A percentile compares a stretch with the other conserved stretches of the same genome.
Evolutionary conservation across 2,113 vertebrate genomes (phyloP).

Genomic region (Grammomys dolichurus): DNA sequence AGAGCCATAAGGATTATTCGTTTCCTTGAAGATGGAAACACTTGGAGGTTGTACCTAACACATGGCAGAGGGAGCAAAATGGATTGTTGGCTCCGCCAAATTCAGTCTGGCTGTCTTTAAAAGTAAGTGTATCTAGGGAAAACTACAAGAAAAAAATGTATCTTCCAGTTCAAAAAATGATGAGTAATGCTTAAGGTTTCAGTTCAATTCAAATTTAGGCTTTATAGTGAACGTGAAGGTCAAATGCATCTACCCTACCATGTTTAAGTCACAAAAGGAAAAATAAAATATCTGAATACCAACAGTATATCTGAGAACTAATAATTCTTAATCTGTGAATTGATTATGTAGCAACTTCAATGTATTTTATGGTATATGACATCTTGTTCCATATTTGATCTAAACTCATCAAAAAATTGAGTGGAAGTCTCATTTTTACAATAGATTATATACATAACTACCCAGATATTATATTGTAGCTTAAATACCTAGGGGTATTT

Average conservation of each 20-base stretch:
- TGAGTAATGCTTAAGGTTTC: accelerated
- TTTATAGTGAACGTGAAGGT: not conserved
- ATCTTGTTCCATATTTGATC: not conserved
- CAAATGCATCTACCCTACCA: not conserved
- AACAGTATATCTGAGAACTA: not conserved
- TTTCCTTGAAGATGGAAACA: not conserved
- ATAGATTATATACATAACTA: accelerated
- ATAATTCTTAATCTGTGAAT: not conserved
- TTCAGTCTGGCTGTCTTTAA: not conserved
- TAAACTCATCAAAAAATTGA: not conserved
- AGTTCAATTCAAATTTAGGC: not conserved
- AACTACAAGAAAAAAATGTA: not conserved
- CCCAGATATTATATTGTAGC: accelerated
- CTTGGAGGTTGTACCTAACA: no score
- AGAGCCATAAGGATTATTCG: no score
- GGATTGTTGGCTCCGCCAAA: not conserved
- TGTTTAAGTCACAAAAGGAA: not conserved
- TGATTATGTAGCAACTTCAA: not conserved
- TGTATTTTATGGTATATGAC: not conserved
- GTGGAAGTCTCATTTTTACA: not conserved
- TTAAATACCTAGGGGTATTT: not conserved
- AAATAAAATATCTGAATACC: not conserved
- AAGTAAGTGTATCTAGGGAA: not conserved
- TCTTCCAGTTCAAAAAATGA: not conserved
- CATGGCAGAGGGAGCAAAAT: not conserved